Conservation (phyloP, 2,113 vertebrate species). For the Suricata suricatta region DNA sequence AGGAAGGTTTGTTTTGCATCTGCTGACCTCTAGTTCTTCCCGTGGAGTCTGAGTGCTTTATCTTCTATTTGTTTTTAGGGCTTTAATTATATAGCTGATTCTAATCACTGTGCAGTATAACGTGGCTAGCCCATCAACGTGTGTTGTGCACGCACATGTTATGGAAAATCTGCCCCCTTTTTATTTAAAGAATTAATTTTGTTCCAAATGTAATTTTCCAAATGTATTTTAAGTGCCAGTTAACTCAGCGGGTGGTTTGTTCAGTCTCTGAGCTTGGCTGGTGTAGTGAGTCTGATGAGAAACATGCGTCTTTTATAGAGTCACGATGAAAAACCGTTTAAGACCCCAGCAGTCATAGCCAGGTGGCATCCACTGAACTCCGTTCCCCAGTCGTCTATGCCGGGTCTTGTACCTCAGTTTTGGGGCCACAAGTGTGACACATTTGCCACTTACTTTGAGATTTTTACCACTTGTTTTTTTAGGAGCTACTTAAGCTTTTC, state of each 20-base stretch:
- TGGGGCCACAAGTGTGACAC: background rate
- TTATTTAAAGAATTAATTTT: conserved; percentile 50
- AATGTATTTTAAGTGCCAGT: conserved; percentile 28
- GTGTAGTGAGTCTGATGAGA: conserved; percentile 11
- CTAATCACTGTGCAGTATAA: background rate
- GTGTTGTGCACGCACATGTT: background rate
- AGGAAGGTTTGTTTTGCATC: background rate
- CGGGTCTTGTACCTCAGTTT: background rate
- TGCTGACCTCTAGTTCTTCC: background rate
- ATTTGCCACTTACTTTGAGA: background rate
- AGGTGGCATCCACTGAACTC: background rate
- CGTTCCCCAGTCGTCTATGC: background rate
- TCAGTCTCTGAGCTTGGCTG: conserved; percentile 11
- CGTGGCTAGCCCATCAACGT: background rate
- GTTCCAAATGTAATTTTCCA: conserved; percentile 33
- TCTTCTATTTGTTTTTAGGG: background rate
- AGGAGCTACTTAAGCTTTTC: background rate
- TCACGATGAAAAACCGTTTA: background rate
- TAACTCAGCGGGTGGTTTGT: conserved; percentile 40
- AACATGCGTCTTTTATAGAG: background rate
- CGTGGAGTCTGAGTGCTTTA: background rate
- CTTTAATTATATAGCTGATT: background rate
- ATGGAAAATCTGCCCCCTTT: conserved; percentile 65
- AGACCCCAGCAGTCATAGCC: background rate
- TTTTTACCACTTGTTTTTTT: background rate